Evolutionary conservation across 53 echinoderm and acorn worm genomes (phyloP).

Genomic region (Echinarachnius parma): DNA sequence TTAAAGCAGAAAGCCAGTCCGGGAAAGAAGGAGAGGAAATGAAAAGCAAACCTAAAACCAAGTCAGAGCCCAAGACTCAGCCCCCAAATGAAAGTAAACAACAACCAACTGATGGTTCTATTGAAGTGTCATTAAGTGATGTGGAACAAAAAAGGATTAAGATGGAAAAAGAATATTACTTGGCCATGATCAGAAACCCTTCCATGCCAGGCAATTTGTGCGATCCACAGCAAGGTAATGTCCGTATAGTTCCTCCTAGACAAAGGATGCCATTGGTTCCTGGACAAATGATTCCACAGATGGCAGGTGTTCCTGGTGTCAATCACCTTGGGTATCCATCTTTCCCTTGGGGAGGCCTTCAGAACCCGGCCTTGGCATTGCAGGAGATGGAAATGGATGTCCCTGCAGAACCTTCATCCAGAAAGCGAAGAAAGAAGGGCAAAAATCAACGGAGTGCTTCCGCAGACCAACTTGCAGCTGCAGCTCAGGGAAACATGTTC

Average conservation of each 20-base stretch:
- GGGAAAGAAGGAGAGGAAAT: neutral
- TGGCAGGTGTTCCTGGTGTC: conserved; percentile 14
- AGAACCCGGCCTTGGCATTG: conserved; percentile 26
- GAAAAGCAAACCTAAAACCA: neutral
- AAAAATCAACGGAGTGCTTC: conserved; percentile 18
- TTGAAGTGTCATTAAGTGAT: conserved; percentile 22
- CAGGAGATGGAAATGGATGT: conserved; percentile 36
- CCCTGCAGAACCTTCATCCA: conserved; percentile 9
- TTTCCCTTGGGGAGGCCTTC: conserved; percentile 39
- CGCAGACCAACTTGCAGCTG: neutral
- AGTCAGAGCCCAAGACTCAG: too few species aligned
- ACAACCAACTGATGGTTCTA: neutral
- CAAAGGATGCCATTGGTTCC: conserved; percentile 21
- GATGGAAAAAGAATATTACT: conserved; percentile 60
- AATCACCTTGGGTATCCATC: conserved; percentile 8
- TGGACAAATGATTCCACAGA: conserved; percentile 19
- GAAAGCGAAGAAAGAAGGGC: conserved; percentile 23
- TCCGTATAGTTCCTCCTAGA: conserved; percentile 16
- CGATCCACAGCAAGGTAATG: neutral
- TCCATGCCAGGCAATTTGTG: conserved; percentile 4
- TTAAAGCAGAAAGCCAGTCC: neutral
- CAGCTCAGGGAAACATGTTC: conserved; percentile 17
- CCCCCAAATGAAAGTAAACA: too few species aligned
- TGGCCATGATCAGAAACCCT: conserved; percentile 61
- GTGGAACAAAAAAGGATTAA: conserved; percentile 29